phyloP scores from a whole-genome alignment of 2,888 invertebrate genomes.

The Hirtodrosophila alboralis region DNA sequence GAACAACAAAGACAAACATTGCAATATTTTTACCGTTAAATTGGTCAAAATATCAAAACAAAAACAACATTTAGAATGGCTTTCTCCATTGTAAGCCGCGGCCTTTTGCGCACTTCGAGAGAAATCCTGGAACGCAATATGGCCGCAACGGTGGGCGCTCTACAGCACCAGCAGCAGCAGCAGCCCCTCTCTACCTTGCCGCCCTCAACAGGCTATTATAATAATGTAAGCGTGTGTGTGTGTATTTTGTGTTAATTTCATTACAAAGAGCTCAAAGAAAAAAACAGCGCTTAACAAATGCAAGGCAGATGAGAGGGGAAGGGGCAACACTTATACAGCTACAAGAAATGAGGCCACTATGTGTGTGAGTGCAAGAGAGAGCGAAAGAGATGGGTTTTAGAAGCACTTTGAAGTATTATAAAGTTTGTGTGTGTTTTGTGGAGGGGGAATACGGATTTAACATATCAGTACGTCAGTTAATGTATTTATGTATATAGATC shows the following conservation, averaged over 20 bases:
- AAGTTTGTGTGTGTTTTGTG: constrained; percentile 7
- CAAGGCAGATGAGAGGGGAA: constrained; percentile 10
- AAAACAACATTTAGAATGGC: constrained; percentile 59
- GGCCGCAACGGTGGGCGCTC: constrained; percentile 61
- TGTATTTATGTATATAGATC: constrained; percentile 6
- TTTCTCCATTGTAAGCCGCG: constrained; percentile 76
- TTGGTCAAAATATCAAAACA: constrained; percentile 17
- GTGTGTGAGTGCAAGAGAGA: constrained; percentile 9
- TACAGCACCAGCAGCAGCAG: constrained; percentile 50
- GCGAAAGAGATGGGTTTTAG: constrained; percentile 18
- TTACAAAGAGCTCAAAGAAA: constrained; percentile 36
- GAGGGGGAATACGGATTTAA: background rate
- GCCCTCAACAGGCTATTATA: constrained; percentile 45
- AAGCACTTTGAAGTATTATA: constrained; percentile 21
- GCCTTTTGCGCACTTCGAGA: constrained; percentile 78
- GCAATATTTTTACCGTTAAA: constrained; percentile 18
- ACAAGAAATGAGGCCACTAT: constrained; percentile 32
- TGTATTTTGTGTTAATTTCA: constrained; percentile 50
- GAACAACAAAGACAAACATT: constrained; percentile 10
- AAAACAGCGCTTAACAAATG: constrained; percentile 11
- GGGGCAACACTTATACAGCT: constrained; percentile 17
- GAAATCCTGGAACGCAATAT: constrained; percentile 81
- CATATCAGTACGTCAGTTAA: background rate
- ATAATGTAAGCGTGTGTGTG: constrained; percentile 58
- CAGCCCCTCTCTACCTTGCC: constrained; percentile 35